Evolutionary conservation across 1,140 invertebrate genomes (phyloP).

Genomic region (Drosophila bipectinata): DNA sequence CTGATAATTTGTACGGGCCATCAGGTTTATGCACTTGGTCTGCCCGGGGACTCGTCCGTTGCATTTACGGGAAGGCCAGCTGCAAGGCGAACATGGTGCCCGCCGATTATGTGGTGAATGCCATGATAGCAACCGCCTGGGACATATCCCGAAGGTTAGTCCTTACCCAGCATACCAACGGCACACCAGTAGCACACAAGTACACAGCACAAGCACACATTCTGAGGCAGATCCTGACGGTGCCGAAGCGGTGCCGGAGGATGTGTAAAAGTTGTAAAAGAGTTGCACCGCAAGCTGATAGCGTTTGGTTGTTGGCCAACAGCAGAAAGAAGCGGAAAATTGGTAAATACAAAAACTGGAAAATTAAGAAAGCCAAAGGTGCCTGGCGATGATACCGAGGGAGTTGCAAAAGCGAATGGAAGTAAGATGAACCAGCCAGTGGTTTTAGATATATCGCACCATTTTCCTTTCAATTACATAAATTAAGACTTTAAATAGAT

Average conservation of each 20-base stretch:
- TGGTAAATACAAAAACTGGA: slow-evolving; percentile 23
- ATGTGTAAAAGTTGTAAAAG: slow-evolving; percentile 53
- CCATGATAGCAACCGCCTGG: slow-evolving; percentile 90
- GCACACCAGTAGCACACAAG: neutral
- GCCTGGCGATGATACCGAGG: neutral
- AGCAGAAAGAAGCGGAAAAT: slow-evolving; percentile 15
- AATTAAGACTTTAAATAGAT: neutral
- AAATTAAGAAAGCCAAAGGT: slow-evolving; percentile 42
- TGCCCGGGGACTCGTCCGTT: slow-evolving; percentile 88
- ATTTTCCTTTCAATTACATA: neutral
- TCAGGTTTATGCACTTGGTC: slow-evolving; percentile 86
- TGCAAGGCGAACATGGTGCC: slow-evolving; percentile 90
- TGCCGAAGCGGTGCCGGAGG: slow-evolving; percentile 34
- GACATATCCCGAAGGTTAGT: slow-evolving; percentile 85
- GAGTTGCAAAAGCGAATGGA: neutral
- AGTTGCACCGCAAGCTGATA: slow-evolving; percentile 47
- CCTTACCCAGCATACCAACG: slow-evolving; percentile 1
- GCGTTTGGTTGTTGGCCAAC: slow-evolving; percentile 23
- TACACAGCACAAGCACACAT: neutral
- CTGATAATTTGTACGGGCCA: slow-evolving; percentile 92
- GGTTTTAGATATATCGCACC: neutral
- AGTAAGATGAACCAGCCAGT: neutral
- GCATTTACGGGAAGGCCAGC: slow-evolving; percentile 86
- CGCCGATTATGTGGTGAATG: slow-evolving; percentile 91
- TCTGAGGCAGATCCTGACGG: neutral